A percentile compares a stretch with the other conserved stretches of the same genome.
Evolutionary conservation across 2,113 vertebrate species (phyloP).

Genomic region (Actinemys pallida): DNA sequence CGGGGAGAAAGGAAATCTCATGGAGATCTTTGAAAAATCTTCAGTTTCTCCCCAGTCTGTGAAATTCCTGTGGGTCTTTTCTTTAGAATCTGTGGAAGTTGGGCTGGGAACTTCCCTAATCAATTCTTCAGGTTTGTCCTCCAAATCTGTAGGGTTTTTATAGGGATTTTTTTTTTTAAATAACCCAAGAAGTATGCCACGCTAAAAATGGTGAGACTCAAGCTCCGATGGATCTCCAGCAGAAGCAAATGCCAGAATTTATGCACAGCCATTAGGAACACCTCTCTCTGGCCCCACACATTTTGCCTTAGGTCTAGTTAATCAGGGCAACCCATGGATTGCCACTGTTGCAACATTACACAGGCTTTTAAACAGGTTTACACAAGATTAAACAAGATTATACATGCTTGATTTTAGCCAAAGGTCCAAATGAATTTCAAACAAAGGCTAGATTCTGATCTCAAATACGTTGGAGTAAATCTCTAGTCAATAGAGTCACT

Average conservation of each 20-base stretch:
- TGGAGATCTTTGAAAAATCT: neutral
- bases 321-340: neutral
- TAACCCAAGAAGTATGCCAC: neutral
- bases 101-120: slow-evolving; percentile 38
- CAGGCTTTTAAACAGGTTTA: neutral
- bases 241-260: neutral
- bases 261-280: neutral
- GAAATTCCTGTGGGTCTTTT: neutral
- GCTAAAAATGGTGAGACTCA: neutral
- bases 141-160: slow-evolving; percentile 27
- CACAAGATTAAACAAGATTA: neutral
- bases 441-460: slow-evolving; percentile 15
- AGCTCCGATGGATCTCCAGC: neutral
- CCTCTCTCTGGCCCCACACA: fast-evolving
- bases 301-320: neutral
- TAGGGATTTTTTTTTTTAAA: slow-evolving; percentile 3
- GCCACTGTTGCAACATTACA: neutral
- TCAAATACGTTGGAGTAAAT: slow-evolving; percentile 1
- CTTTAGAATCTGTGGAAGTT: slow-evolving; percentile 9
- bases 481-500: neutral
- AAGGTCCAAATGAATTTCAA: slow-evolving; percentile 18
- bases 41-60: neutral
- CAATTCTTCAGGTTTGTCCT: slow-evolving; percentile 22
- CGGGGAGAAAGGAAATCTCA: neutral
- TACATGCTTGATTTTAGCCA: slow-evolving; percentile 9